Evolutionary conservation across 2,797 vertebrate species (phyloP), one percentile per base, ranked within the genome.

Genomic region (Cephalopachus bancanus): DNA sequence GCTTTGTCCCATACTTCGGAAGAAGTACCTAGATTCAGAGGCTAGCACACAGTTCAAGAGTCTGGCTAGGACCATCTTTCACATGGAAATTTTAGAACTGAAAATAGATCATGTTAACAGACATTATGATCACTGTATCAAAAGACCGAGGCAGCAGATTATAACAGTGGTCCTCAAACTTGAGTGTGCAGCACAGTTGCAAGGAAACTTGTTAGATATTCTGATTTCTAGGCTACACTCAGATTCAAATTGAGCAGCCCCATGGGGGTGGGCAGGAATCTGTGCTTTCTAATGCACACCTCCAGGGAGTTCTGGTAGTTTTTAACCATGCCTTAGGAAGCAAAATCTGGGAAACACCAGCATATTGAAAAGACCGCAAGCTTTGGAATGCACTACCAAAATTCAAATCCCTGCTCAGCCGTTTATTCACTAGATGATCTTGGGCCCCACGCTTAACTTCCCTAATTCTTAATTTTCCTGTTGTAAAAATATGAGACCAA

Each of bases 281-380:
- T 55, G 9, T 0, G 60, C 44, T 87, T 90, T 51, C 55, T 95
- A 57, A 72, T 60, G 75, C 81, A 81, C 10, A 11, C 57, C 72
- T 95, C 44, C 83, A 78, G 33, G 65, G 10, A 12, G 1, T 44
- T 62, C 71, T 85, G 65, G 19, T 51, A 55, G 67, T 89, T 75
- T 97, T 30, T 33, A 69, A 65, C 30, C 67, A 72, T 28, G 71
- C 59, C 67, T 86, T 59, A 19, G 74, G 53, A 83, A 94, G 87
- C 44, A 79, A 84, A 24, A 74, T 71, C 59, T 96, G 53, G 57
- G 75, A 86, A 95, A 86, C 44, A 75, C 28, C 33, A 20, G 65
- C 28, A 78, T 22, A 69, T 3, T 28, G 7, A 53, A 80, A 94
- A 90, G 69, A 59, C 37, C 49, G 3, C 22, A 60, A 78, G 33